Evolutionary conservation across 2,113 vertebrate genomes (phyloP), one percentile per base, ranked within the genome.

Genomic region (Odobenus rosmarus): DNA sequence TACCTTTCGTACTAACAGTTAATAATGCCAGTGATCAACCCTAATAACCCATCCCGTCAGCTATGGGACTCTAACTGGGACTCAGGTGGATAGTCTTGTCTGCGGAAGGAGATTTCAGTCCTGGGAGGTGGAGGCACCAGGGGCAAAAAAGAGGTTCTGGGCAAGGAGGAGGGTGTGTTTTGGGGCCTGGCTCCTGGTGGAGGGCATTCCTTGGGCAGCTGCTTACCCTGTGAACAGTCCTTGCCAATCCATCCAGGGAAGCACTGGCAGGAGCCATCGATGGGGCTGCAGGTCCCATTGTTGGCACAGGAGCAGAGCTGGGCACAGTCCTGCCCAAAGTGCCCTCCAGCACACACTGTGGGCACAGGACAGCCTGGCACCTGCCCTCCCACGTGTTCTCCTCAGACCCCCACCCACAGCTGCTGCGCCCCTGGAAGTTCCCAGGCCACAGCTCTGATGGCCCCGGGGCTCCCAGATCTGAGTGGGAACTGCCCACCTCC

Each of bases 211-310:
- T 31, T 26, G 24, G 36, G 61, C n/a, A 53, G 83, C 28, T 23
- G 83, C 98, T 98, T 99, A 99, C 99, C 99, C 97, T 99, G 99
- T 39, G 99, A 99, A 98, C 99, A 99, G 98, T 99, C 99, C 1
- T 98, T 99, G 95, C 99, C 99, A 4, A 99, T 99, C 99, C 99
- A 99, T 57, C 99, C 99, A 0, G 99, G 99, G 76, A 99, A 99
- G 49, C 99, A 99, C 89, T 99, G 99, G 96, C 99, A 99, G 3
- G 99, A 99, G 33, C 99, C 99, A 7, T 99, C 99, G 0, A 99
- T 99, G 61, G 99, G 99, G 83, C 99, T 99, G 98, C 99, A 99
- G 55, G 99, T 99, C 88, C 99, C 99, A 0, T 99, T 99, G 99
- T 99, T 99, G 39, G 99, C 99, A 98, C 99, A 99, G 97, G 99